Base-by-base conservation (phyloP, 2,888 invertebrate species). In the Protodeltote pygarga region DNA sequence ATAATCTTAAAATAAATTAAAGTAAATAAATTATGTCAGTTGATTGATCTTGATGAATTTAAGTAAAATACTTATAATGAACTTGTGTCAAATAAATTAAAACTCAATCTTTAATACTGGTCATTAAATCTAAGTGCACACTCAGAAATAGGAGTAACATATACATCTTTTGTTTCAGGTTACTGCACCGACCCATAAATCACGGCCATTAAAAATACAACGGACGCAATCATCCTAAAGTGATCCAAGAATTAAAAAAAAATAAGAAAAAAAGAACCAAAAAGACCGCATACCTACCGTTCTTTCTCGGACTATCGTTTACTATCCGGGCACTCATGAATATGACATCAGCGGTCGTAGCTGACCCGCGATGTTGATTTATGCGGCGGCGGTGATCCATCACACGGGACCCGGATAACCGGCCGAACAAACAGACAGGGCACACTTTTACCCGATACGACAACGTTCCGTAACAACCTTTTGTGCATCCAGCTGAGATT, bases 281-380 rank as follows among this genome's bases (percentile, higher is more conserved):
- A n/a, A n/a, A n/a, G n/a, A n/a, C n/a, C 66, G 55, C 49, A 32
- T 57, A 64, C 66, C 66, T 71, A 72, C 76, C 68, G 68, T 73
- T 75, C 69, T 73, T 70, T 49, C 44, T 58, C 65, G 61, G 69
- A 60, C 68, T 68, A 77, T 74, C 79, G 77, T 77, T 81, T 76
- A 77, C 45, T 52, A 60, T 57, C 60, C 61, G 61, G 65, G 45
- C 64, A 67, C 85, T 89, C 87, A 89, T 89, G 89, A 90, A 90
- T 89, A 89, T 85, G 87, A 86, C 88, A 89, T 87, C 84, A 84
- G 84, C 68, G 84, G 82, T 74, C 72, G 65, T 24, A 60, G 71
- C 70, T 77, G 82, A 81, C 81, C 82, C 77, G 63, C 72, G 64
- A 75, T 78, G 81, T 78, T 87, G 85, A 87, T 89, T 79, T 88